A percentile compares a stretch with the other conserved stretches of the same genome.
Conservation (phyloP, 2,888 invertebrate genomes). For the Mongoloraphidia duomilia region DNA sequence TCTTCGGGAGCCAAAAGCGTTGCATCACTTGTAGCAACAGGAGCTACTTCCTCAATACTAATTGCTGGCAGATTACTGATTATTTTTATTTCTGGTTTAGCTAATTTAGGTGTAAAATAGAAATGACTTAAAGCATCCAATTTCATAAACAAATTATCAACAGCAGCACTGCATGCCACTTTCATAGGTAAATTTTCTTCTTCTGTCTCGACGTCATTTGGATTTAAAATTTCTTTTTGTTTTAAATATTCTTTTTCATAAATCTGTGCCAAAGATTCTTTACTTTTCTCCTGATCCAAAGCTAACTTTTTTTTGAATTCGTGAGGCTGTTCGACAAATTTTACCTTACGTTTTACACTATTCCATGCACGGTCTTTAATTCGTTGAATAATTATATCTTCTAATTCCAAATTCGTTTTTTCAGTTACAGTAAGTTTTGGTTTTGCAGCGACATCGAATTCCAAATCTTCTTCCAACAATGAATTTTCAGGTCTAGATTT, state of each 20-base stretch:
- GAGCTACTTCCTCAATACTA: conserved; percentile 90
- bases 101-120: conserved; percentile 82
- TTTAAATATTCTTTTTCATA: conserved; percentile 80
- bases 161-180: conserved; percentile 56
- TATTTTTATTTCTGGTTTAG: conserved; percentile 76
- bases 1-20: conserved; percentile 85
- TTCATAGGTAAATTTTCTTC: conserved; percentile 63
- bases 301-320: conserved; percentile 79
- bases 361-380: conserved; percentile 92
- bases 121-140: conserved; percentile 88
- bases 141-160: conserved; percentile 66
- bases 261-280: conserved; percentile 81
- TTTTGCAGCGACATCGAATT: conserved; percentile 71
- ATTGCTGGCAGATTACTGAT: conserved; percentile 84
- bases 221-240: conserved; percentile 42
- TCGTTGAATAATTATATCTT: conserved; percentile 80
- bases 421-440: conserved; percentile 82
- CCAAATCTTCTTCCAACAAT: conserved; percentile 77
- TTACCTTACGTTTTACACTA: conserved; percentile 77
- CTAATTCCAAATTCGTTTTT: conserved; percentile 71
- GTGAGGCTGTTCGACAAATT: conserved; percentile 65
- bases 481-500: conserved; percentile 78
- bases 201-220: conserved; percentile 38
- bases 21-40: conserved; percentile 73
- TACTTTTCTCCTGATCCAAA: conserved; percentile 87